phyloP scores from a whole-genome alignment of 1,140 invertebrate species.

The Lepidurus arcticus region DNA sequence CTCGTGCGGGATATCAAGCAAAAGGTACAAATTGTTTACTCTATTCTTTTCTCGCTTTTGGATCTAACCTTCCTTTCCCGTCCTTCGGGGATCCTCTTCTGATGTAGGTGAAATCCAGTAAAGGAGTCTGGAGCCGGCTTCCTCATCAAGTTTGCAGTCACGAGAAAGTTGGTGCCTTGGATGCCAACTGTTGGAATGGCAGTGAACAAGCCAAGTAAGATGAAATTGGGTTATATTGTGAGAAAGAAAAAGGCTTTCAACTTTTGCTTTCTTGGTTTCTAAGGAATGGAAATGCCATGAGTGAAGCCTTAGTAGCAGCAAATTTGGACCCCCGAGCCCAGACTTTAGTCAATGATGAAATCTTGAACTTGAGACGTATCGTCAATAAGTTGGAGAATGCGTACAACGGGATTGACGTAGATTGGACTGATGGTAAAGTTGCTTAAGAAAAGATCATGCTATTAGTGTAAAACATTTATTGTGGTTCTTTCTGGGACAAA shows the following conservation, averaged over 20 bases:
- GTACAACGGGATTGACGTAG: slow-evolving; percentile 82
- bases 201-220: slow-evolving; percentile 56
- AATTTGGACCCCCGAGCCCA: slow-evolving; percentile 48
- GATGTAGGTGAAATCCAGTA: slow-evolving; percentile 31
- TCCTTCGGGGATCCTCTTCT: neutral
- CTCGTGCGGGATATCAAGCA: slow-evolving; percentile 75
- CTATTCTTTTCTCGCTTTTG: neutral
- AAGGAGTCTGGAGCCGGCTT: slow-evolving; percentile 34
- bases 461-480: neutral
- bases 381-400: slow-evolving; percentile 76
- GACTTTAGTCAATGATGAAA: slow-evolving; percentile 61
- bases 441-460: neutral
- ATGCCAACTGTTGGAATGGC: slow-evolving; percentile 78
- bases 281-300: neutral
- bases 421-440: slow-evolving; percentile 64
- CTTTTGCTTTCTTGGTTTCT: neutral
- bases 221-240: neutral
- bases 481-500: too few relatives aligned
- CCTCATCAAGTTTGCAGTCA: slow-evolving; percentile 40
- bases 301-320: slow-evolving; percentile 47
- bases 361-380: slow-evolving; percentile 67
- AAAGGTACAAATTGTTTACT: slow-evolving; percentile 40
- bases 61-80: neutral
- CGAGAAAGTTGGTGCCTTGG: slow-evolving; percentile 53
- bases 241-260: neutral